Conservation (phyloP, 2,113 vertebrate genomes). For the Chiloscyllium plagiosum region DNA sequence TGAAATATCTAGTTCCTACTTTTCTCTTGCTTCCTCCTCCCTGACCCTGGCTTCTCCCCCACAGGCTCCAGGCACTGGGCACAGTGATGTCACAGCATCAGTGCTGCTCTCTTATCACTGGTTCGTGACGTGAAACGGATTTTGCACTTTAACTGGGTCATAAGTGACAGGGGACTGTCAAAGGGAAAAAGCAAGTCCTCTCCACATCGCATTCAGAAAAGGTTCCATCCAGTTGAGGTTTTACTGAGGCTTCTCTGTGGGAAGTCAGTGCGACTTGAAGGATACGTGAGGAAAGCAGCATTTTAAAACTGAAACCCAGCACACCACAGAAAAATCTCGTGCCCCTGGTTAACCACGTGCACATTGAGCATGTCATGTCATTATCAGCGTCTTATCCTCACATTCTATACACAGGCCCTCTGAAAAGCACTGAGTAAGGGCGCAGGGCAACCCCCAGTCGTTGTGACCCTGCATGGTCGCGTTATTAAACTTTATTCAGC, state of each 20-base stretch:
- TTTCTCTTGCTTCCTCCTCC: not conserved
- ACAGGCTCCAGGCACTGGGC: not conserved
- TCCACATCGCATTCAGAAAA: not conserved
- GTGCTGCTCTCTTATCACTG: not conserved
- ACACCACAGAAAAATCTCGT: not conserved
- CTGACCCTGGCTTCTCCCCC: not conserved
- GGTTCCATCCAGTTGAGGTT: too few species aligned
- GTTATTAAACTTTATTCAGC: not conserved
- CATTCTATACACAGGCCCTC: not conserved
- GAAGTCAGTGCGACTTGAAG: not conserved
- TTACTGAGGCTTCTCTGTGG: not conserved
- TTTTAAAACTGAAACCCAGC: not conserved
- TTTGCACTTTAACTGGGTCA: not conserved
- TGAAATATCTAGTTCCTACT: not conserved
- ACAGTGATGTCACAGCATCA: not conserved
- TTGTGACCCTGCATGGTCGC: not conserved
- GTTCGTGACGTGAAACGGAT: not conserved
- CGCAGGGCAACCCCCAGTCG: not conserved
- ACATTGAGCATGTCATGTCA: not conserved
- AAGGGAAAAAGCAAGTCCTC: not conserved
- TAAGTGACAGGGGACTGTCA: not conserved
- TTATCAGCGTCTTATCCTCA: not conserved
- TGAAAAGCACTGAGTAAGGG: not conserved
- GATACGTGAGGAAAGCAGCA: too few species aligned
- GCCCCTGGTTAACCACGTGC: not conserved